Percentiles rank a stretch among this genome's conserved stretches.
Evolutionary conservation across 2,888 invertebrate genomes (phyloP).

Genomic region (Eubasilissa splendida): DNA sequence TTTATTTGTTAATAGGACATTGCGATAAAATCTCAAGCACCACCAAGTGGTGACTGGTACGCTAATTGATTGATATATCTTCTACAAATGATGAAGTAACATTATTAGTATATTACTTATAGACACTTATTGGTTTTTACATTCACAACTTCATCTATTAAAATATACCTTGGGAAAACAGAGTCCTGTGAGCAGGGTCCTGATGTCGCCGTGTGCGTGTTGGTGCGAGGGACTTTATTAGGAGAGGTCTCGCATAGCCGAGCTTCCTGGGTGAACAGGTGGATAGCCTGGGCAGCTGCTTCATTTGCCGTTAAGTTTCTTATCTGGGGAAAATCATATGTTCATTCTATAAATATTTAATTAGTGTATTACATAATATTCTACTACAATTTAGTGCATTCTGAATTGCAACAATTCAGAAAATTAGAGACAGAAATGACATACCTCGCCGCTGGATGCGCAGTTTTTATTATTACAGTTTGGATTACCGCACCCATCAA

Average conservation of each 20-base stretch:
- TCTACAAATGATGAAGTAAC: too few relatives aligned
- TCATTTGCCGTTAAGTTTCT: constrained; percentile 87
- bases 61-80: too few relatives aligned
- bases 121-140: too few relatives aligned
- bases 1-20: too few relatives aligned
- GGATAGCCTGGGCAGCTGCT: constrained; percentile 91
- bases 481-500: constrained; percentile 93
- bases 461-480: constrained; percentile 89
- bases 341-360: too few relatives aligned
- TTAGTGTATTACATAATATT: too few relatives aligned
- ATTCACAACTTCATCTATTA: too few relatives aligned
- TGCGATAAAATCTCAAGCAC: too few relatives aligned
- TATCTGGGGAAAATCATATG: constrained; percentile 66
- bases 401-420: neutral
- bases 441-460: constrained; percentile 91
- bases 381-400: too few relatives aligned
- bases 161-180: constrained; percentile 41
- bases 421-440: constrained; percentile 49
- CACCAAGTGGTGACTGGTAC: too few relatives aligned
- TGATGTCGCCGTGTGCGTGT: constrained; percentile 62
- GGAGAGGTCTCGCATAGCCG: constrained; percentile 84
- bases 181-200: constrained; percentile 37
- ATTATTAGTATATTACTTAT: too few relatives aligned
- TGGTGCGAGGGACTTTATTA: constrained; percentile 81
- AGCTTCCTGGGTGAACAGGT: constrained; percentile 88